These are phyloP conservation scores for Lophochroa leadbeateri DNA, from an alignment of 2,113 vertebrate genomes.

Conservation along the genomic window DNA sequence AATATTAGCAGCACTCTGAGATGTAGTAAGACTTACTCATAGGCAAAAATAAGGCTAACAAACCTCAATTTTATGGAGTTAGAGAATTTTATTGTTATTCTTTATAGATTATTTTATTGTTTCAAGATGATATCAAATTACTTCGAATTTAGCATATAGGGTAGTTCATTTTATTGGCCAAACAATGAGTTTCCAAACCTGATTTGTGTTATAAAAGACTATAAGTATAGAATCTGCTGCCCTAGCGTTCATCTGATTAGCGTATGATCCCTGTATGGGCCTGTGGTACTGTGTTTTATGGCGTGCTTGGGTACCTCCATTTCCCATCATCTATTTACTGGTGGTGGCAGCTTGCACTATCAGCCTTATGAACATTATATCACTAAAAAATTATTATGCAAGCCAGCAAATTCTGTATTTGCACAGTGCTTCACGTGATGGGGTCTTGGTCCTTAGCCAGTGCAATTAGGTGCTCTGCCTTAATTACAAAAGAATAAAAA, in stretches of 20 bases:
- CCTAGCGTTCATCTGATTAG: not conserved
- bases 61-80: not conserved
- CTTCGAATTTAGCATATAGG: not conserved
- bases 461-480: not conserved
- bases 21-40: not conserved
- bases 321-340: not conserved
- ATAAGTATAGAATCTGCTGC: not conserved
- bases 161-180: not conserved
- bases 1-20: not conserved
- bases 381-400: not conserved
- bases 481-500: not conserved
- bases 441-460: not conserved
- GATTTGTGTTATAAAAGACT: not conserved
- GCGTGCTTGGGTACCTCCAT: rapidly evolving
- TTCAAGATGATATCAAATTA: not conserved
- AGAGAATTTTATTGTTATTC: not conserved
- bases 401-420: not conserved
- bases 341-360: rapidly evolving
- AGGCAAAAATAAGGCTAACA: not conserved
- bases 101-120: not conserved
- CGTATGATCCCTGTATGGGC: rapidly evolving
- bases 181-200: not conserved
- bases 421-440: not conserved
- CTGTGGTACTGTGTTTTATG: not conserved
- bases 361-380: not conserved